A percentile compares a stretch with the other conserved stretches of the same genome.
Conservation (phyloP, 2,113 vertebrate species). For the Sander lucioperca region DNA sequence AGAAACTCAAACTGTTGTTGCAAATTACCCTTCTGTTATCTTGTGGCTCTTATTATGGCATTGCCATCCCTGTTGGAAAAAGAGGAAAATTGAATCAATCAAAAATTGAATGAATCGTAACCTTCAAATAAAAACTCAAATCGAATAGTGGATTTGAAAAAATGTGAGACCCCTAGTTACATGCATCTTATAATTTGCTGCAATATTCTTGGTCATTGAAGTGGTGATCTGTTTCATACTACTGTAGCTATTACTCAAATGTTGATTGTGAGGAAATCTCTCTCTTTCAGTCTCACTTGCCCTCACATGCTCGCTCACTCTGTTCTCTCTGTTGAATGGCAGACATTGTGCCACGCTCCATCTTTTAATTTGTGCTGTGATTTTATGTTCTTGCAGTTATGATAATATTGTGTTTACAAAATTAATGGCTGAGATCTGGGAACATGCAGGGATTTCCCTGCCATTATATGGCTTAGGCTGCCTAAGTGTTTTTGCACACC, state of each 20-base stretch:
- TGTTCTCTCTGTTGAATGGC: neutral
- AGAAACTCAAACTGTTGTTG: no score
- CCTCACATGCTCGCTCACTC: neutral
- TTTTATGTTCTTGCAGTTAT: neutral
- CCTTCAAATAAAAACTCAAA: no score
- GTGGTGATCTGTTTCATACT: neutral
- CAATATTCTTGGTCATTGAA: slow-evolving; percentile 4
- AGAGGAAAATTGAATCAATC: no score
- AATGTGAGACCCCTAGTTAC: neutral
- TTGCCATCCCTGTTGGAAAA: no score
- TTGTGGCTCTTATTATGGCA: no score
- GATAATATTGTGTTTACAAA: neutral
- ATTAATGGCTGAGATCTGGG: neutral
- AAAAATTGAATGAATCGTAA: no score
- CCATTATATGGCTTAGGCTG: no score
- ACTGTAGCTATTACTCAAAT: slow-evolving; percentile 2
- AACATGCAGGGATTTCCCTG: no score
- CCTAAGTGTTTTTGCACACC: no score
- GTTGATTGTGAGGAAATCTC: neutral
- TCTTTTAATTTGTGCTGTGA: neutral
- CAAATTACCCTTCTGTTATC: no score
- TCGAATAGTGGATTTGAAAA: no score
- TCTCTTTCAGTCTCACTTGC: neutral
- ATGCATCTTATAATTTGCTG: neutral
- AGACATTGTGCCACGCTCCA: neutral